Base-by-base conservation (phyloP, 2,888 invertebrate genomes). In the Romanomermis culicivorax region DNA sequence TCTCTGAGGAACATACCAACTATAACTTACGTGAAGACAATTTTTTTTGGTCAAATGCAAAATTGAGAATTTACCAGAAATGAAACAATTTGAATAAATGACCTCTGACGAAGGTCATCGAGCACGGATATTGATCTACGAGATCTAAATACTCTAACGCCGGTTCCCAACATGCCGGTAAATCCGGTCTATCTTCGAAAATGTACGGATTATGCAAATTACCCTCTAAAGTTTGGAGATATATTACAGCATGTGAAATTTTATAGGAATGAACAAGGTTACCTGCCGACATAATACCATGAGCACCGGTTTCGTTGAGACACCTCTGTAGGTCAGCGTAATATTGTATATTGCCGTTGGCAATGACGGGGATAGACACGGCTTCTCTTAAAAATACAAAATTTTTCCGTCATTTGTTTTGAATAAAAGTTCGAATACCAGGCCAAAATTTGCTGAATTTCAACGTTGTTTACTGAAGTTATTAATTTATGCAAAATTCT, bases 21-120 rank as follows among this genome's bases (percentile, higher is more conserved):
- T n/a, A n/a, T n/a, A n/a, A n/a, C n/a, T n/a, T n/a, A n/a, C n/a
- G n/a, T n/a, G n/a, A n/a, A n/a, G n/a, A n/a, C n/a, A n/a, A n/a
- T n/a, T n/a, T n/a, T n/a, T n/a, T n/a, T n/a, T n/a, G n/a, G n/a
- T n/a, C n/a, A n/a, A n/a, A n/a, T n/a, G n/a, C n/a, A n/a, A n/a
- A n/a, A n/a, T n/a, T n/a, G n/a, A n/a, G n/a, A n/a, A 61, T 70
- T 67, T 64, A 76, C 88, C 85, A 77, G 73, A 89, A 86, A 71
- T 95, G 89, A 65, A 88, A 85, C 59, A 97, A 76, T 75, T 95
- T 93, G 71, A 97, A 97, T 50, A 95, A 74, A 74, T 97, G 95
- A 1, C 95, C 95, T 61, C 95, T 77, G 55, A 87, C 78, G 65
- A 81, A 91, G 1, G 89, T 87, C 26, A 29, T 51, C 17, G 30